Percentiles rank a stretch among this genome's conserved stretches.
Evolutionary conservation across 1,140 invertebrate genomes (phyloP).

Genomic region (Neodiprion fabricii): DNA sequence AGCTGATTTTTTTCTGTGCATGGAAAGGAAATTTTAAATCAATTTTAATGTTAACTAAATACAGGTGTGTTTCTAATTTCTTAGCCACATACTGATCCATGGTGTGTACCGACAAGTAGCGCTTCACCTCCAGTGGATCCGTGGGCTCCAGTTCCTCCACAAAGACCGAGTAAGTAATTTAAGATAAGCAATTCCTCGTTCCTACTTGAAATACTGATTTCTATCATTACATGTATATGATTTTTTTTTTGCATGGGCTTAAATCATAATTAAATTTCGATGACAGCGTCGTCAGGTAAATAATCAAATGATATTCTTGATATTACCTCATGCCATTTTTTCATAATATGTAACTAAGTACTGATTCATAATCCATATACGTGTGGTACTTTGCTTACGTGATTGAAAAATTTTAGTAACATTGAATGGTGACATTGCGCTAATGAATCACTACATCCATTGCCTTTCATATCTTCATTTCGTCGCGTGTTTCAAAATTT

Average conservation of each 20-base stretch:
- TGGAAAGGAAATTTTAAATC: no score
- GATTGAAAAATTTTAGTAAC: neutral
- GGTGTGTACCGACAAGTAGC: slow-evolving; percentile 58
- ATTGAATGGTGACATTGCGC: neutral
- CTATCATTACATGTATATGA: neutral
- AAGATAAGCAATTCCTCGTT: neutral
- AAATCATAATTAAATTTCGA: neutral
- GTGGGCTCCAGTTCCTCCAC: slow-evolving; percentile 63
- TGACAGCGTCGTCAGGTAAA: neutral
- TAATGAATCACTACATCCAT: neutral
- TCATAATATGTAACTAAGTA: neutral
- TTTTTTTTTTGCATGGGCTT: neutral
- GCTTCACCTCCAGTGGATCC: slow-evolving; percentile 62
- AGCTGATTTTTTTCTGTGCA: no score
- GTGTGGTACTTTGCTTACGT: neutral
- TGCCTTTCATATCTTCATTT: no score
- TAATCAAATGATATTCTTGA: neutral
- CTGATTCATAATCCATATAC: no score
- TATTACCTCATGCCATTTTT: neutral
- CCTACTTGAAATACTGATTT: neutral
- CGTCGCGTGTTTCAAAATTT: no score
- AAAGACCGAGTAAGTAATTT: slow-evolving; percentile 45
- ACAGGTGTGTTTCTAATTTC: slow-evolving; percentile 19
- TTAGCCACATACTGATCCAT: slow-evolving; percentile 63
- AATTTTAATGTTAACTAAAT: no score